A percentile compares a stretch with the other conserved stretches of the same genome.
Evolutionary conservation across 37 sponge, comb jelly and placozoan genomes (phyloP).

Genomic region (Axinella damicornis): DNA sequence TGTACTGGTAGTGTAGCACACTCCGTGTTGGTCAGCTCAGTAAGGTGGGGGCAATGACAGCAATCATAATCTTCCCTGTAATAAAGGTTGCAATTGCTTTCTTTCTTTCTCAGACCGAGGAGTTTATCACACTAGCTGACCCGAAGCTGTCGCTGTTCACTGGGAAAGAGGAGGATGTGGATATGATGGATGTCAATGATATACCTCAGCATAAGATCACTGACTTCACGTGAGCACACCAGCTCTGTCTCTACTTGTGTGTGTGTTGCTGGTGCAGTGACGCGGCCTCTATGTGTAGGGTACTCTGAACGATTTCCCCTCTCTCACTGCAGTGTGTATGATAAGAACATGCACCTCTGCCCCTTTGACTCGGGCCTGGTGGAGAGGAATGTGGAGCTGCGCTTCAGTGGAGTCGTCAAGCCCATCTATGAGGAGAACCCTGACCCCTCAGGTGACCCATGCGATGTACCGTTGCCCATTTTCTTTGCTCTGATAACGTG

Average conservation of each 20-base stretch:
- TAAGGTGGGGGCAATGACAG: too few relatives aligned
- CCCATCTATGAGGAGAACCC: conserved; percentile 96
- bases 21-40: too few relatives aligned
- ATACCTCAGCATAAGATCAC: conserved; percentile 83
- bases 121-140: conserved; percentile 88
- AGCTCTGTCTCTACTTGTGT: not conserved
- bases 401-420: conserved; percentile 89
- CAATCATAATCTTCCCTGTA: not conserved
- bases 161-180: conserved; percentile 43
- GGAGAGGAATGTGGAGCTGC: conserved; percentile 91
- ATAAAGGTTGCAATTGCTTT: too few relatives aligned
- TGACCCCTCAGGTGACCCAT: conserved; percentile 64
- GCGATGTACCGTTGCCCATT: too few relatives aligned
- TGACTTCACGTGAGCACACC: conserved; percentile 66
- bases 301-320: too few relatives aligned
- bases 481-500: too few relatives aligned
- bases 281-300: too few relatives aligned
- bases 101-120: conserved; percentile 71
- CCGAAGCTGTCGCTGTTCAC: conserved; percentile 70
- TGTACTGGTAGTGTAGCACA: not conserved
- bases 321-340: conserved; percentile 66
- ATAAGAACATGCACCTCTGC: conserved; percentile 89
- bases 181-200: conserved; percentile 58
- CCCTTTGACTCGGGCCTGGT: conserved; percentile 93
- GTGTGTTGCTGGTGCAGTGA: too few relatives aligned